phyloP scores from a whole-genome alignment of 2,113 vertebrate species.

The Rutilus rutilus region DNA sequence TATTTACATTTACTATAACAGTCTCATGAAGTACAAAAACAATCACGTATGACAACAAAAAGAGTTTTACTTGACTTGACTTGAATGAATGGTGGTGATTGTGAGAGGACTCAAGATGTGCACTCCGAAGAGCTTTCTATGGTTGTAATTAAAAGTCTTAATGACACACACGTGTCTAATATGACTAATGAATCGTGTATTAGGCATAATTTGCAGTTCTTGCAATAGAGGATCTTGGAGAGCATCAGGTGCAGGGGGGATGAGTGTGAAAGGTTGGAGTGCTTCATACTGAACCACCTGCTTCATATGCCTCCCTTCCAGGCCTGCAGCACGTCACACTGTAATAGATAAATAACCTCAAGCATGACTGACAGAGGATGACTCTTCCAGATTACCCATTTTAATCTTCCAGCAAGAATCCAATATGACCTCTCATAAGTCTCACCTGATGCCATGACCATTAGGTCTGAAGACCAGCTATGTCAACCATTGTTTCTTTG shows the following conservation, averaged over 20 bases:
- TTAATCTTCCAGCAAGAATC: conserved; percentile 67
- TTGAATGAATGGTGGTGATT: neutral
- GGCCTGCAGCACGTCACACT: conserved; percentile 13
- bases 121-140: conserved; percentile 12
- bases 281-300: conserved; percentile 31
- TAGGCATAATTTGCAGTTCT: conserved; percentile 32
- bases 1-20: neutral
- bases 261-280: neutral
- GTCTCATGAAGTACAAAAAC: neutral
- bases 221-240: neutral
- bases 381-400: conserved; percentile 69
- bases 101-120: neutral
- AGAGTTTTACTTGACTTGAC: neutral
- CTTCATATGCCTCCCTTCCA: neutral
- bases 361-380: conserved; percentile 55
- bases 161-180: conserved; percentile 41
- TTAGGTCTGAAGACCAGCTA: conserved; percentile 51
- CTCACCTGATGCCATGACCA: conserved; percentile 25
- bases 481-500: conserved; percentile 46
- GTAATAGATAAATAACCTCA: conserved; percentile 37
- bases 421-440: conserved; percentile 57
- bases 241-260: conserved; percentile 28
- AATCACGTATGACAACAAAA: neutral
- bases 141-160: conserved; percentile 32
- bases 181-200: conserved; percentile 38